phyloP scores from a whole-genome alignment of 2,797 vertebrate species.

The Psittacula echo region DNA sequence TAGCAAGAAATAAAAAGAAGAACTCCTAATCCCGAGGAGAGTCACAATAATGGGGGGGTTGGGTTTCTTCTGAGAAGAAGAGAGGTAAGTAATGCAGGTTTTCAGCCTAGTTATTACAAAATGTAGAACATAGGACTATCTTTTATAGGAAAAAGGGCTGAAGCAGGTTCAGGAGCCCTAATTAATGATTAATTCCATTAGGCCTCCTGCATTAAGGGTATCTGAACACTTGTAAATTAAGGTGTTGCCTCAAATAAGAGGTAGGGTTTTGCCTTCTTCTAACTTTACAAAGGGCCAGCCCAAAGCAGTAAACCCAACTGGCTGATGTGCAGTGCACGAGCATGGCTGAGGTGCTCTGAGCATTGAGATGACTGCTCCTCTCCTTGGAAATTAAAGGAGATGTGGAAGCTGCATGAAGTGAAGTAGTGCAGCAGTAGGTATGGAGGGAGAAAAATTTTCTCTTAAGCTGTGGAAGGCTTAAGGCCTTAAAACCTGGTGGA shows the following conservation, averaged over 20 bases:
- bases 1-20: slow-evolving; percentile 63
- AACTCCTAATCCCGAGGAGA: slow-evolving; percentile 45
- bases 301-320: neutral
- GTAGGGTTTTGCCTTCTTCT: neutral
- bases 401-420: neutral
- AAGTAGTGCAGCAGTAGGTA: neutral
- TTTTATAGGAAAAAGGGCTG: neutral
- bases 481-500: neutral
- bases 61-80: slow-evolving; percentile 23
- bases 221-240: neutral
- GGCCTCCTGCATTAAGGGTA: neutral
- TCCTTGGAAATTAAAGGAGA: neutral
- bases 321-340: fast-evolving
- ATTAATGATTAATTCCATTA: neutral
- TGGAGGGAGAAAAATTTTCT: neutral
- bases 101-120: neutral
- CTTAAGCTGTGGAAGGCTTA: neutral
- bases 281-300: neutral
- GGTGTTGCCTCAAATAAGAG: neutral
- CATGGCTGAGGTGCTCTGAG: neutral
- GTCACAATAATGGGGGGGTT: neutral
- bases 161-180: neutral
- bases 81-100: neutral
- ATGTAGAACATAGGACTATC: neutral
- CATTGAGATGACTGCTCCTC: fast-evolving